Base-by-base conservation (phyloP, 1,140 invertebrate species). In the Pseudoatta argentina region DNA sequence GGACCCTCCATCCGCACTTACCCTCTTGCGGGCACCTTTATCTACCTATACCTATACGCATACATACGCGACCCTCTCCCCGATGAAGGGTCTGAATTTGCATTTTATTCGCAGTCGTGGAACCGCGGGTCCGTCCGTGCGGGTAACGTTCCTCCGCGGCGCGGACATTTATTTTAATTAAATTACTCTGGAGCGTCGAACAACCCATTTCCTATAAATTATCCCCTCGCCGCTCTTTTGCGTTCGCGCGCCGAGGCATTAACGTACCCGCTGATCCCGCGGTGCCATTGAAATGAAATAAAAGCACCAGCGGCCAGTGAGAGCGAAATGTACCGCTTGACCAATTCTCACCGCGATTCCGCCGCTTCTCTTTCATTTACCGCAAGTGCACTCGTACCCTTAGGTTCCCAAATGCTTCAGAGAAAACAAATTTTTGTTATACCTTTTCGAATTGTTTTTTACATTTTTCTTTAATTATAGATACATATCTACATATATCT, bases 181-280 rank as follows among this genome's bases (percentile, higher is more conserved):
- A 95, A 95, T 95, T 95, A 95, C 94, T 94, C 91, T 92, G 91
- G 93, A 94, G 93, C 92, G 91, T 95, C 95, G 95, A 95, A 95
- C 95, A 95, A 95, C 93, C 95, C 95, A 95, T 95, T 95, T 95
- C 94, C 95, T 95, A 95, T 95, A 95, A 95, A 95, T 95, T 95
- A 95, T 95, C 92, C 94, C 93, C 94, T 94, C 91, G 92, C 93
- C 88, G 91, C 88, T 92, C 92, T 91, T 93, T 91, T 91, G 85
- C 63, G 66, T 77, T 86, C 85, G 86, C 86, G 63, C 81, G 92
- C 86, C 91, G 87, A 91, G 90, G 92, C 94, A 95, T 95, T 95
- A 95, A 95, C 94, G 94, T 94, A 93, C 92, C 91, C 94, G 93
- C 93, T 95, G 94, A 95, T 95, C 93, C 93, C 91, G 91, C 90